A percentile compares a stretch with the other conserved stretches of the same genome.
These are phyloP conservation scores for Sphaerophoria taeniata DNA, from an alignment of 2,888 invertebrate genomes.

Conservation along the genomic window DNA sequence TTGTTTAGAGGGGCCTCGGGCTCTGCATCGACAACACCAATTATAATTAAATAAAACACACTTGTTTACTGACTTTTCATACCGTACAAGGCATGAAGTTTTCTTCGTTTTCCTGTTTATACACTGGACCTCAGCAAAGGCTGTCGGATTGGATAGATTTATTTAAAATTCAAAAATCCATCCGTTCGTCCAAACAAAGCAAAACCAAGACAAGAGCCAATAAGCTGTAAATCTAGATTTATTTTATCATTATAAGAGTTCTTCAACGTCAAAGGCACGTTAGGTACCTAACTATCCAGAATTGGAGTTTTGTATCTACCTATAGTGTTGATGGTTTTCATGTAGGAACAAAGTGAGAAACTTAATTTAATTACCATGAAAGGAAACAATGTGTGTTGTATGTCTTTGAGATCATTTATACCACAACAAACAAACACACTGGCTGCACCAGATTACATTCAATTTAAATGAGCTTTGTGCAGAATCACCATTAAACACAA, in stretches of 20 bases:
- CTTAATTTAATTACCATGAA: slow-evolving; percentile 58
- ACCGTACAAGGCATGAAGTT: slow-evolving; percentile 54
- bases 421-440: slow-evolving; percentile 3
- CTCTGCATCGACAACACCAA: slow-evolving; percentile 48
- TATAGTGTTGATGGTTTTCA: too few relatives aligned
- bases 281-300: too few relatives aligned
- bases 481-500: background rate
- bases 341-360: background rate
- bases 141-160: slow-evolving; percentile 5
- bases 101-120: background rate
- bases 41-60: slow-evolving; percentile 68
- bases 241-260: slow-evolving; percentile 32
- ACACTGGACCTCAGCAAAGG: slow-evolving; percentile 2
- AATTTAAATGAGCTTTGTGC: slow-evolving; percentile 28
- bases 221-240: slow-evolving; percentile 40
- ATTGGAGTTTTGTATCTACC: too few relatives aligned
- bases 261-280: too few relatives aligned
- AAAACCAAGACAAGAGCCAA: slow-evolving; percentile 22
- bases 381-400: slow-evolving; percentile 48
- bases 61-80: slow-evolving; percentile 64
- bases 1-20: background rate
- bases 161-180: slow-evolving; percentile 59
- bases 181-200: slow-evolving; percentile 23
- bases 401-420: slow-evolving; percentile 39
- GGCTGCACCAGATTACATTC: slow-evolving; percentile 35